Evolutionary conservation across 2,113 vertebrate species (phyloP), one percentile per base, ranked within the genome.

Genomic region (Antigone vipio): DNA sequence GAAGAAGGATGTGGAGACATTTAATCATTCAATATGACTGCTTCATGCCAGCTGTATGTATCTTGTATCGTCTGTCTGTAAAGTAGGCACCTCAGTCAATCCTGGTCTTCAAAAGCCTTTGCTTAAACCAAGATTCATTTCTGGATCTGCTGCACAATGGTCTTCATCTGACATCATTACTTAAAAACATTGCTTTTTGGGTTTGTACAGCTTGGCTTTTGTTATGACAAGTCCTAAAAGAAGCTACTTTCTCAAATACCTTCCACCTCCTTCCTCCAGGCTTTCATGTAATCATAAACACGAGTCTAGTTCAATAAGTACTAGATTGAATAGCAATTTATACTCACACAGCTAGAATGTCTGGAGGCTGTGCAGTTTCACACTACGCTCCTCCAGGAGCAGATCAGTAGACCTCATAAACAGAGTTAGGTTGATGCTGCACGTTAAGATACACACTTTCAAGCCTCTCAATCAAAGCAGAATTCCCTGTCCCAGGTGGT

Each of bases 311-410:
- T 50, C 10, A 6, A 2, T 1, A 50, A 47, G 13, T 3, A 15
- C 1, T 5, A 32, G 35, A 56, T 0, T 22, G 47, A 88, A 53
- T 0, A 44, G 21, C 62, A 75, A 40, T 56, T 76, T 47, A 66
- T 35, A 9, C 0, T 0, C 50, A 12, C 21, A 20, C 2, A 5
- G 47, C 58, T 44, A 11, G 71, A 60, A 9, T 2, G 22, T 38
- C 38, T 84, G 68, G 71, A 80, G 64, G 24, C 45, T 44, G 44
- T 27, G 22, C 53, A 11, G 12, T 24, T 62, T 30, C 75, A 63
- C n/a, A 23, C 38, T 9, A 5, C 0, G 0, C 21, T 86, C 18
- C 23, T 47, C 6, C 23, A 86, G 44, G 38, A 6, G 26, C 16
- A 52, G 52, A 75, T 15, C 69, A 63, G 47, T 0, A 59, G 55